Evolutionary conservation across 2,888 invertebrate genomes (phyloP), one percentile per base, ranked within the genome.

Genomic region (Aplocera efformata): DNA sequence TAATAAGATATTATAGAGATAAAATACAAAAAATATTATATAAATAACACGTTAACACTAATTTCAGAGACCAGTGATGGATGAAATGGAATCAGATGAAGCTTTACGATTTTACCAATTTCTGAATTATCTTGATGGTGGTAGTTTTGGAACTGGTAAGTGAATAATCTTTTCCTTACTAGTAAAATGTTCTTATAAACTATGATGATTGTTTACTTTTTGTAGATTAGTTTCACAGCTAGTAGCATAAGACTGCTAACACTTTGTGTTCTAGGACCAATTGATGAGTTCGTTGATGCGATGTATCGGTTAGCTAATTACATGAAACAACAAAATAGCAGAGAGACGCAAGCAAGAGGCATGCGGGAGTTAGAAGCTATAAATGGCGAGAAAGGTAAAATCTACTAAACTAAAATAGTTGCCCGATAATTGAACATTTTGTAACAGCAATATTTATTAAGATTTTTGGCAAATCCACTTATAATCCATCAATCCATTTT

Each of bases 41-140:
- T 21, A 34, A 7, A 11, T 24, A 26, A 26, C 7, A 8, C 20
- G 1, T 21, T 22, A 1, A 10, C n/a, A 23, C 28, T 29, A 7
- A n/a, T 60, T 65, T 55, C 60, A 88, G 88, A 71, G 88, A 52
- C 86, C 88, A 1, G 88, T 88, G 0, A 88, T 88, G 86, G 88
- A 88, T 49, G 88, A 88, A 69, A 80, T 86, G 35, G 86, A 88
- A 71, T 88, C 88, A 1, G 88, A 88, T 21, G 88, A 88, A 60
- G 88, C 88, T 0, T 55, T 88, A 7, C 65, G 86, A 42, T 88
- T 85, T 55, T 86, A 85, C 53, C 86, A 86, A 56, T 88, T 86
- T 65, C 57, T 88, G 1, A 88, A 88, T 56, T 88, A 88, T 53
- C 67, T 88, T 39, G 88, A 88, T 50, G 88, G 88, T n/a, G 72